These are phyloP conservation scores for Herpailurus yagouaroundi DNA, from an alignment of 2,113 vertebrate species.

Conservation along the genomic window DNA sequence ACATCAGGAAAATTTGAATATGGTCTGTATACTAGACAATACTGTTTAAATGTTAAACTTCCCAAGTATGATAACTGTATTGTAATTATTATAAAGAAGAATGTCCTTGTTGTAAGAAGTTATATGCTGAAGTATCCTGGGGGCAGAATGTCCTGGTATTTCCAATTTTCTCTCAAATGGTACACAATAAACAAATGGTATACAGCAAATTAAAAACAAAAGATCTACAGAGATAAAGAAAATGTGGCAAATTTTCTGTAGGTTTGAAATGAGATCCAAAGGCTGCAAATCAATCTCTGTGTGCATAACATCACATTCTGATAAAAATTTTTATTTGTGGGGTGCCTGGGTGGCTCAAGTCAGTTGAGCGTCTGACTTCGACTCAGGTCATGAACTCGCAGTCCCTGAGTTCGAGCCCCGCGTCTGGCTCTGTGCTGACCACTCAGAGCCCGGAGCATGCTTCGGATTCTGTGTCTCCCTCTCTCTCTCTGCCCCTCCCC, in stretches of 20 bases:
- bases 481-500: too few species aligned
- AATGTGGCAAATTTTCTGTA: constrained; percentile 13
- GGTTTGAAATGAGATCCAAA: neutral
- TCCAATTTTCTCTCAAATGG: constrained; percentile 30
- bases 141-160: neutral
- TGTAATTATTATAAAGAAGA: neutral
- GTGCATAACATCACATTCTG: neutral
- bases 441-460: too few species aligned
- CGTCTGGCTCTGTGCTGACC: too few species aligned
- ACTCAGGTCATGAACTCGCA: too few species aligned
- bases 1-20: constrained; percentile 6
- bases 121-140: neutral
- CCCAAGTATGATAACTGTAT: neutral
- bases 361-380: too few species aligned
- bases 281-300: neutral
- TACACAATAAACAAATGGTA: neutral
- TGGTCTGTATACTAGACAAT: neutral
- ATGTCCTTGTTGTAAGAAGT: constrained; percentile 19
- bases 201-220: neutral
- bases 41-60: constrained; percentile 25
- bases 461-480: too few species aligned
- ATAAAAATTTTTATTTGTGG: neutral
- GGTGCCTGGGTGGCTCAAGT: too few species aligned
- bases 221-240: neutral
- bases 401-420: too few species aligned